phyloP scores from a whole-genome alignment of 2,113 vertebrate genomes.

The Nicator chloris region DNA sequence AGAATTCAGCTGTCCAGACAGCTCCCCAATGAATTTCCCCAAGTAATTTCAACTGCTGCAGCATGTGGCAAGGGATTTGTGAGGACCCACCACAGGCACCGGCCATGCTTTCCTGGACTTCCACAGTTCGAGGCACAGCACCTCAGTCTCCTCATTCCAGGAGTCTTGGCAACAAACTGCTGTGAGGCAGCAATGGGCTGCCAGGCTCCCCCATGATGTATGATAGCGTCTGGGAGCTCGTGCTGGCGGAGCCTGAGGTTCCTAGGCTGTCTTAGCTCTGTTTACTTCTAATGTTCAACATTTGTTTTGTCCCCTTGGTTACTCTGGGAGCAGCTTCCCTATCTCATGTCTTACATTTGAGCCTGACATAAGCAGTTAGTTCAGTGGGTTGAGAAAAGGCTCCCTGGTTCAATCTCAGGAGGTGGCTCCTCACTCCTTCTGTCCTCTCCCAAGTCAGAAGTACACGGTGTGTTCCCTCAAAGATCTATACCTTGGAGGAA shows the following conservation, averaged over 20 bases:
- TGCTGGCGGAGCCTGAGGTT: neutral
- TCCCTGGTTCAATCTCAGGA: neutral
- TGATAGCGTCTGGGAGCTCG: fast-evolving
- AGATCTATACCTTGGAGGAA: neutral
- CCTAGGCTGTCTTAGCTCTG: neutral
- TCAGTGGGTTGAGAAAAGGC: neutral
- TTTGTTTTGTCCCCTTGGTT: slow-evolving; percentile 22
- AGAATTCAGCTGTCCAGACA: neutral
- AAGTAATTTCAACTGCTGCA: neutral
- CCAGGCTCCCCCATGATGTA: neutral
- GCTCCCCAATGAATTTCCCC: neutral
- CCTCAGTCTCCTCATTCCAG: neutral
- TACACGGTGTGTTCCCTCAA: fast-evolving
- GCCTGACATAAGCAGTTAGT: neutral
- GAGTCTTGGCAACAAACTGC: neutral
- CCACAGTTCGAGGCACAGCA: fast-evolving
- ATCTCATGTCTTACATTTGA: neutral
- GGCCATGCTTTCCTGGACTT: neutral
- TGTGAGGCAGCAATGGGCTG: neutral
- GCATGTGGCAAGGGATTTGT: fast-evolving
- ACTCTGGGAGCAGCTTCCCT: neutral
- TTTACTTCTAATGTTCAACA: neutral
- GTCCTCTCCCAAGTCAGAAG: neutral
- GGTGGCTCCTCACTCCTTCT: neutral
- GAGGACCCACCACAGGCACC: fast-evolving